These are phyloP conservation scores for Ylistrum balloti DNA, from an alignment of 1,140 invertebrate species.

Conservation along the genomic window DNA sequence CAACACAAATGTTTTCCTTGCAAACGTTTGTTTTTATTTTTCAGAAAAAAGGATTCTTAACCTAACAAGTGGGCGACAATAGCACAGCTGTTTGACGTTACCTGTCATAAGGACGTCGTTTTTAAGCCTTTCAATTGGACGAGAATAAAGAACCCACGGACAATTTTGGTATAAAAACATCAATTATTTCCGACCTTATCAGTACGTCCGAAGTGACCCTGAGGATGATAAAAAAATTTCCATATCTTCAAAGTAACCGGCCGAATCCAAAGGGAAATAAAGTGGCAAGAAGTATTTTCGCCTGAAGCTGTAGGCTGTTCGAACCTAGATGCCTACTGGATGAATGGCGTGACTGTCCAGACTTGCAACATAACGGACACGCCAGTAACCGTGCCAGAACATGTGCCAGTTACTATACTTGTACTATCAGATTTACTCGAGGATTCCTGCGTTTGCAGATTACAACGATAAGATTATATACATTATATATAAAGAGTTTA, in stretches of 20 bases:
- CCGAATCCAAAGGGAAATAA: slow-evolving; percentile 10
- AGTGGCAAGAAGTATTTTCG: background rate
- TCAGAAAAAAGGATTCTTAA: background rate
- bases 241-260: background rate
- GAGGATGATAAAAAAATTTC: background rate
- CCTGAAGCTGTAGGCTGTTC: background rate
- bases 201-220: background rate
- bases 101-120: background rate
- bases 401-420: background rate
- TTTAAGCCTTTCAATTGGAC: too few relatives aligned
- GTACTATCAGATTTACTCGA: background rate
- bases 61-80: background rate
- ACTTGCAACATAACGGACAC: background rate
- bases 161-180: background rate
- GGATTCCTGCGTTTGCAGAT: background rate
- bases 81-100: background rate
- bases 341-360: background rate
- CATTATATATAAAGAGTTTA: background rate
- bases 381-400: background rate
- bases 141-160: background rate
- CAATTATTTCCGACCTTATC: background rate
- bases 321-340: background rate
- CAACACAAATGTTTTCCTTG: too few relatives aligned
- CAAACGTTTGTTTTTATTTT: too few relatives aligned
- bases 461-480: background rate